Evolutionary conservation across 2,797 vertebrate genomes (phyloP).

Genomic region (Botia kubotai): DNA sequence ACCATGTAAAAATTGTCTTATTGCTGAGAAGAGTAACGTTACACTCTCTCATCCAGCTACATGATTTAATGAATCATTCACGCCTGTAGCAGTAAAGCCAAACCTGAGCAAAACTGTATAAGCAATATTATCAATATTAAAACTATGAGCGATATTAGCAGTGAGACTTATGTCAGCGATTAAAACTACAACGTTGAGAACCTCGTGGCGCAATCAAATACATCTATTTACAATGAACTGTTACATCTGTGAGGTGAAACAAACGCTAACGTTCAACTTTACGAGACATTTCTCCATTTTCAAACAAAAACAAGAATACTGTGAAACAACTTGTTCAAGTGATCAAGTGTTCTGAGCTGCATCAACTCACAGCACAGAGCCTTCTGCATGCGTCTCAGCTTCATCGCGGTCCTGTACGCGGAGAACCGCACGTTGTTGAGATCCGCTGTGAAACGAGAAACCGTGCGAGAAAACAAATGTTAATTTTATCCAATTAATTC

Average conservation of each 20-base stretch:
- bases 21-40: too few species aligned
- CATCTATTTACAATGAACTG: neutral
- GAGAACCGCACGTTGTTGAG: constrained; percentile 99
- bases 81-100: too few species aligned
- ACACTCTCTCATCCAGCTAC: too few species aligned
- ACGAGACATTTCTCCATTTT: neutral
- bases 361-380: constrained; percentile 93
- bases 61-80: too few species aligned
- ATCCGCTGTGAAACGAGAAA: constrained; percentile 82
- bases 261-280: neutral
- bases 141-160: too few species aligned
- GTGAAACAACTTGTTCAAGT: too few species aligned
- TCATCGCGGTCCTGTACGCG: constrained; percentile 98
- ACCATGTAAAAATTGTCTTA: too few species aligned
- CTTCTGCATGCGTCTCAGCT: constrained; percentile 96
- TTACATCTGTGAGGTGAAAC: neutral
- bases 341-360: neutral
- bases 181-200: too few species aligned
- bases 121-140: too few species aligned
- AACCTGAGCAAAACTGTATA: too few species aligned
- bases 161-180: too few species aligned
- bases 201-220: neutral
- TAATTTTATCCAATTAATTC: neutral
- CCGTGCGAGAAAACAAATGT: constrained; percentile 2
- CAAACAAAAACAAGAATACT: neutral